Percentiles rank a stretch among this genome's conserved stretches.
Evolutionary conservation across 1,140 invertebrate genomes (phyloP).

Genomic region (Paraescarpia echinospica): DNA sequence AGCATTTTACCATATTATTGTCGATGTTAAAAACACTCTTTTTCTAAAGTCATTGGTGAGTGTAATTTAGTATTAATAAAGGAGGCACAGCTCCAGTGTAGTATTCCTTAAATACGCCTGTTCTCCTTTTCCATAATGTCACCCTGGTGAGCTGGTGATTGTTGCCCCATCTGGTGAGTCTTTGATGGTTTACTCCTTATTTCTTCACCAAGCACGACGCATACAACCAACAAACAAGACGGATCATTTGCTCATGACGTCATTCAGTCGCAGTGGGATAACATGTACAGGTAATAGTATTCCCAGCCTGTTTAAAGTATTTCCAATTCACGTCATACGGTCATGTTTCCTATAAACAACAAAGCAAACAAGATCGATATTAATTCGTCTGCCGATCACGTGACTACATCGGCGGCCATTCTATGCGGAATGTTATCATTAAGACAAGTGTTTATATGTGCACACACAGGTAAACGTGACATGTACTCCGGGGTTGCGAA

Average conservation of each 20-base stretch:
- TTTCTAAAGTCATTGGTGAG: too few species aligned
- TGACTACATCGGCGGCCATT: not conserved
- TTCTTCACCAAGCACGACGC: not conserved
- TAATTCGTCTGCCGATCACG: not conserved
- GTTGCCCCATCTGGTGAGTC: not conserved
- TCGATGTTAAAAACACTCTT: too few species aligned
- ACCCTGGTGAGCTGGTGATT: too few species aligned
- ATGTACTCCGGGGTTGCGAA: not conserved
- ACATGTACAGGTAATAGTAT: not conserved
- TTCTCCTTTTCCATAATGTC: too few species aligned
- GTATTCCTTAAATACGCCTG: too few species aligned
- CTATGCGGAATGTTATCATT: not conserved
- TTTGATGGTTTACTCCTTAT: not conserved
- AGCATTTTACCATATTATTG: too few species aligned
- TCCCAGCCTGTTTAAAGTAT: not conserved
- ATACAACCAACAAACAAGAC: not conserved
- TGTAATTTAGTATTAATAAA: too few species aligned
- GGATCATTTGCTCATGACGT: not conserved
- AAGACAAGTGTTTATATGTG: not conserved
- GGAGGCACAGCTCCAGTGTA: too few species aligned
- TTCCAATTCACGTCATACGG: not conserved
- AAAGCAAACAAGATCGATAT: not conserved
- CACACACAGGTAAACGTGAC: not conserved
- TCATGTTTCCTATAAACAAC: not conserved
- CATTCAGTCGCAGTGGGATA: not conserved